Conservation (phyloP, 2,888 invertebrate species). For the Sarcophaga variegata region DNA sequence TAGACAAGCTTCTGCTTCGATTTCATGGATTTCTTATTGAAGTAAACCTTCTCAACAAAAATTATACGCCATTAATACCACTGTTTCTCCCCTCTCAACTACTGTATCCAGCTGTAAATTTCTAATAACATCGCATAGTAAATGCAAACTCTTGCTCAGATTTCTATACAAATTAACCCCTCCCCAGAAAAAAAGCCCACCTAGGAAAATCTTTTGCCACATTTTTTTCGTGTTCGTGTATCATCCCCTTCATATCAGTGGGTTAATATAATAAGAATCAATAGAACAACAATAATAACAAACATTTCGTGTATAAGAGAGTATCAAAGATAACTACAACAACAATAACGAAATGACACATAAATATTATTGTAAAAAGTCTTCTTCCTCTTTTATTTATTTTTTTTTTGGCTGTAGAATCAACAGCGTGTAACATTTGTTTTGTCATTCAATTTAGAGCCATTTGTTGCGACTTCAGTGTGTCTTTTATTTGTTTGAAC, state of each 20-base stretch:
- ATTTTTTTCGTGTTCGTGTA: background rate
- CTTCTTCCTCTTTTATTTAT: background rate
- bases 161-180: slow-evolving; percentile 15
- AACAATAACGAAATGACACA: slow-evolving; percentile 38
- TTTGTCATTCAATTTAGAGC: slow-evolving; percentile 65
- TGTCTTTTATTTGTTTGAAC: slow-evolving; percentile 29
- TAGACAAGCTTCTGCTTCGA: too few species aligned
- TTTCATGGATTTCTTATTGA: too few species aligned
- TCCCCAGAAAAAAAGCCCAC: background rate
- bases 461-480: slow-evolving; percentile 60
- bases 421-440: slow-evolving; percentile 71
- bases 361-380: slow-evolving; percentile 63
- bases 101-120: background rate
- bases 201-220: background rate
- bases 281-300: slow-evolving; percentile 50
- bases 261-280: slow-evolving; percentile 66
- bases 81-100: too few species aligned
- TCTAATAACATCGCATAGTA: background rate
- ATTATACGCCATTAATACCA: too few species aligned
- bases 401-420: slow-evolving; percentile 33
- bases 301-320: slow-evolving; percentile 21
- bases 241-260: background rate
- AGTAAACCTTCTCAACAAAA: too few species aligned
- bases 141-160: background rate
- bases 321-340: background rate